Evolutionary conservation across 2,113 vertebrate genomes (phyloP), one percentile per base, ranked within the genome.

Genomic region (Oceanodroma tethys): DNA sequence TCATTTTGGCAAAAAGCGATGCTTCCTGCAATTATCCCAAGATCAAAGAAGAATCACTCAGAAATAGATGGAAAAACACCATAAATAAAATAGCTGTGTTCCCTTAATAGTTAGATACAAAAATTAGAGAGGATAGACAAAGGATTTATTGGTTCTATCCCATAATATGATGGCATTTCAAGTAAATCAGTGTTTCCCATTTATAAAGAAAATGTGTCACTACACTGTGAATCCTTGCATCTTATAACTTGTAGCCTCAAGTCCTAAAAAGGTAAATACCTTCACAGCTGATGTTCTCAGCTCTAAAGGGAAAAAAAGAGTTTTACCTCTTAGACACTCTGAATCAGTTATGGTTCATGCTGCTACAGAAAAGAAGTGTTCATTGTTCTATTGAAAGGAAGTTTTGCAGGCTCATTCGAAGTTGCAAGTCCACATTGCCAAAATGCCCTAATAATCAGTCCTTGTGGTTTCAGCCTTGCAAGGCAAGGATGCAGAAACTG

Each of bases 351-450:
- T 13, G 16, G 23, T 45, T 89, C 52, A 9, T 19, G 19, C 66
- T 86, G 50, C 38, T 81, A 55, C 14, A 58, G 32, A 66, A 58
- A 8, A 71, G 50, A 42, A 74, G 9, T 1, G 1, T 27, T 92
- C 67, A 32, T 40, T 68, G 47, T 8, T 71, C 59, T 9, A 2
- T n/a, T 42, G 0, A 0, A 88, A 70, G 36, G 10, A 76, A 65
- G 11, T 17, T 80, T 78, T 36, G 29, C 48, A 74, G 52, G 55
- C 36, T 60, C 11, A 7, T 30, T 60, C 75, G 62, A 86, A 70
- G 55, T 2, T 74, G 32, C 25, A 93, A 89, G 29, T 36, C 27
- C 47, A 48, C 18, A 6, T 38, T 34, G 53, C 25, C 67, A 83
- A 92, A 96, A 76, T 26, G 8, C 14, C 29, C 47, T 7, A 59